These are phyloP conservation scores for Mareca strepera DNA, from an alignment of 2,797 vertebrate species.

Conservation along the genomic window DNA sequence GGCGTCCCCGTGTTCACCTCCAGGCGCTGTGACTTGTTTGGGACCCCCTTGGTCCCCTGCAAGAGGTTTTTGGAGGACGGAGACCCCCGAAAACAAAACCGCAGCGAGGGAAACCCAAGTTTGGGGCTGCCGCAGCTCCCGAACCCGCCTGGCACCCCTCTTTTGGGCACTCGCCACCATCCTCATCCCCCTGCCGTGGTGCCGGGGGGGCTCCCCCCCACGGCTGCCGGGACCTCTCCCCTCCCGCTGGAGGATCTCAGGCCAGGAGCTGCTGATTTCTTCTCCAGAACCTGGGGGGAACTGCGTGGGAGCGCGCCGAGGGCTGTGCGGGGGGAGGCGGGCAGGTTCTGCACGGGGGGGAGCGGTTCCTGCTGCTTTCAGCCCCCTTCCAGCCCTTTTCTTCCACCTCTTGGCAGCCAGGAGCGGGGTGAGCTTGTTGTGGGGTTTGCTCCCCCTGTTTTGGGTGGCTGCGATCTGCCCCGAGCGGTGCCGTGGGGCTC, in stretches of 20 bases:
- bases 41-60: not conserved
- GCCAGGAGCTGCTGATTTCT: not conserved
- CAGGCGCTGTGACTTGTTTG: not conserved
- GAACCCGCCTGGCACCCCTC: not conserved
- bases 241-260: not conserved
- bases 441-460: not conserved
- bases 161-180: no score
- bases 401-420: not conserved
- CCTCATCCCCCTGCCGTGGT: not conserved
- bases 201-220: fast-evolving
- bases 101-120: not conserved
- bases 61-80: not conserved
- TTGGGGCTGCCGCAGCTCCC: not conserved
- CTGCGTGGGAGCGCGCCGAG: not conserved
- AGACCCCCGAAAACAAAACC: not conserved
- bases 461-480: not conserved
- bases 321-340: not conserved
- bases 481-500: fast-evolving
- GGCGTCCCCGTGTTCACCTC: fast-evolving
- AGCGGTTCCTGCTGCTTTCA: not conserved
- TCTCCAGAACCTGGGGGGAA: not conserved
- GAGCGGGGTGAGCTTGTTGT: fast-evolving
- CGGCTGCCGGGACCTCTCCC: not conserved
- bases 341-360: not conserved
- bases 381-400: not conserved